Evolutionary conservation across 2,113 vertebrate genomes (phyloP).

Genomic region (Ancistrus triradiatus): DNA sequence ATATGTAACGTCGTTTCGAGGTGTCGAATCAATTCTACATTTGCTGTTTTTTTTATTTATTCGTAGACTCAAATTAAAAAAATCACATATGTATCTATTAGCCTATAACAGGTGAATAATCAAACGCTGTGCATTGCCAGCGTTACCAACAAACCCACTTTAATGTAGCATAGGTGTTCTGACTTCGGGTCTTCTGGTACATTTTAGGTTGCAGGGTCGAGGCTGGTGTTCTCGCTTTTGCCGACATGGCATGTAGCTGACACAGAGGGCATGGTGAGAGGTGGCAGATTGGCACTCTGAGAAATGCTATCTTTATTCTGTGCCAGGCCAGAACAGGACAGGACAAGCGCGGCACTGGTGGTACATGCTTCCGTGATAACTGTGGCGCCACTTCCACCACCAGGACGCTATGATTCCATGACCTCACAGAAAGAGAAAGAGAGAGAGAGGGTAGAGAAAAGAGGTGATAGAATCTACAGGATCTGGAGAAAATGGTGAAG

Average conservation of each 20-base stretch:
- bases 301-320: conserved; percentile 37
- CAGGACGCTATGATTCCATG: conserved; percentile 23
- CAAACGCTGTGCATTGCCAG: conserved; percentile 62
- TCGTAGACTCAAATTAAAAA: too few relatives aligned
- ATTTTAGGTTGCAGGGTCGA: neutral
- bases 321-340: conserved; percentile 36
- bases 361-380: conserved; percentile 34
- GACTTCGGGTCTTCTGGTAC: neutral
- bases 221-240: neutral
- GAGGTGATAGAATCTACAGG: neutral
- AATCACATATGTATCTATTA: too few relatives aligned
- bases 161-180: too few relatives aligned
- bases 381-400: conserved; percentile 21
- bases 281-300: conserved; percentile 44
- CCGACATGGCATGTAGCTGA: conserved; percentile 17
- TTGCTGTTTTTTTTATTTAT: too few relatives aligned
- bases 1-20: conserved; percentile 89
- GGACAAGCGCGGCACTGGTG: conserved; percentile 14
- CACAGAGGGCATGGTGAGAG: conserved; percentile 33
- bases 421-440: conserved; percentile 1
- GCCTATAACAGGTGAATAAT: conserved; percentile 66
- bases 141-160: conserved; percentile 23
- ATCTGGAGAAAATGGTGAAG: neutral
- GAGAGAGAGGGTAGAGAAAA: neutral
- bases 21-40: conserved; percentile 94